Base-by-base conservation (phyloP, 2,113 vertebrate species). In the Cisticola juncidis region DNA sequence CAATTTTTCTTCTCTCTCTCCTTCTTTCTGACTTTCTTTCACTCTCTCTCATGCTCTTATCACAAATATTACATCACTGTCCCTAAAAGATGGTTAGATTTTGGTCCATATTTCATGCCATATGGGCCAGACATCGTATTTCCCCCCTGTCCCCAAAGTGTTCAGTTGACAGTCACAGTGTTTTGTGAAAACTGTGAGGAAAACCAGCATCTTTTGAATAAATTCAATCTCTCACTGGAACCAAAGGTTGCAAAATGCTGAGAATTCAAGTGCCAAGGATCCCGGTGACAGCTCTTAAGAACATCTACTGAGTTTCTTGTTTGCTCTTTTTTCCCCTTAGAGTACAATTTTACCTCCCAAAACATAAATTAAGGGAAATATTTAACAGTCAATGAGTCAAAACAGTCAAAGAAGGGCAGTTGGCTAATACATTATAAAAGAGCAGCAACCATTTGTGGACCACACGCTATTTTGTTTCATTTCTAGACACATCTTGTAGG, bases 341-440 rank as follows among this genome's bases (percentile, higher is more conserved):
- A 97, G 89, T 97, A 98, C 83, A 97, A 95, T 97, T 97, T 96
- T 98, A 97, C 97, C 97, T 98, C 97, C 97, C 97, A 96, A 76
- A 96, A 97, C 95, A 95, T 94, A 95, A 96, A 96, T 94, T 97
- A 96, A 97, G 97, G 92, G 91, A 96, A 97, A 96, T 97, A 97
- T 92, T 97, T 98, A 98, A 98, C 98, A 98, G 98, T 98, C 98
- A 97, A 53, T 96, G 95, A 98, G 97, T 98, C 98, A 98, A 97
- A 98, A 98, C 97, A 98, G 98, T 98, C 97, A 97, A 90, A 98
- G 97, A 96, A 98, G 96, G 97, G 96, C 94, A 97, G 97, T 94
- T 97, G 95, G 97, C 96, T 98, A 98, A 97, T 94, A 94, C 78
- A 91, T 81, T 94, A 95, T 83, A 97, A 98, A 98, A 97, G 87